Percentiles rank a stretch among this genome's conserved stretches.
Conservation (phyloP, 2,888 invertebrate species). For the Mythimna pallens region DNA sequence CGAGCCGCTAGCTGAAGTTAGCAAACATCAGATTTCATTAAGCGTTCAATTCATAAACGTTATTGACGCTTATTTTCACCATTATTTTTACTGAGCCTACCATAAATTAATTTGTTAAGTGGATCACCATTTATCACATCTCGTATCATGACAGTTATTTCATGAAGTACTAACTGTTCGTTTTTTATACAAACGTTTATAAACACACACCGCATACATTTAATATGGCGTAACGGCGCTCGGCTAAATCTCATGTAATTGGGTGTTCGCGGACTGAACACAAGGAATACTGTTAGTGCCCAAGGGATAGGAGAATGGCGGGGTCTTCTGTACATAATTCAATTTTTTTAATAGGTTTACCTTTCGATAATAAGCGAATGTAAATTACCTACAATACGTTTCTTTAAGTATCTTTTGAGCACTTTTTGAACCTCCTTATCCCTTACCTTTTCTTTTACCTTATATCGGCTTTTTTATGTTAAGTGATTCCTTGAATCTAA, state of each 20-base stretch:
- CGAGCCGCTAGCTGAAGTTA: too few species aligned
- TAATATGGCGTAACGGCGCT: slow-evolving; percentile 65
- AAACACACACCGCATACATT: slow-evolving; percentile 63
- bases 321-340: not conserved
- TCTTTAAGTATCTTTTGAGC: too few species aligned
- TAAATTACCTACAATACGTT: too few species aligned
- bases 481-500: too few species aligned
- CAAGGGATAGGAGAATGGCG: slow-evolving; percentile 21
- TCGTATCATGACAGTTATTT: slow-evolving; percentile 44
- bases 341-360: not conserved
- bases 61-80: not conserved
- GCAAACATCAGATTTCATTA: not conserved
- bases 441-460: too few species aligned
- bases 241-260: slow-evolving; percentile 66
- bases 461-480: too few species aligned
- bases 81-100: not conserved
- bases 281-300: slow-evolving; percentile 60
- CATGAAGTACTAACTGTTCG: slow-evolving; percentile 52
- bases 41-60: not conserved
- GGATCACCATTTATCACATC: slow-evolving; percentile 5
- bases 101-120: not conserved
- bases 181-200: slow-evolving; percentile 37
- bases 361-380: too few species aligned
- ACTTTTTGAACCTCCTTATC: not conserved
- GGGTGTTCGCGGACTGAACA: slow-evolving; percentile 56